Base-by-base conservation (phyloP, 2,888 invertebrate genomes). In the Xylota segnis region DNA sequence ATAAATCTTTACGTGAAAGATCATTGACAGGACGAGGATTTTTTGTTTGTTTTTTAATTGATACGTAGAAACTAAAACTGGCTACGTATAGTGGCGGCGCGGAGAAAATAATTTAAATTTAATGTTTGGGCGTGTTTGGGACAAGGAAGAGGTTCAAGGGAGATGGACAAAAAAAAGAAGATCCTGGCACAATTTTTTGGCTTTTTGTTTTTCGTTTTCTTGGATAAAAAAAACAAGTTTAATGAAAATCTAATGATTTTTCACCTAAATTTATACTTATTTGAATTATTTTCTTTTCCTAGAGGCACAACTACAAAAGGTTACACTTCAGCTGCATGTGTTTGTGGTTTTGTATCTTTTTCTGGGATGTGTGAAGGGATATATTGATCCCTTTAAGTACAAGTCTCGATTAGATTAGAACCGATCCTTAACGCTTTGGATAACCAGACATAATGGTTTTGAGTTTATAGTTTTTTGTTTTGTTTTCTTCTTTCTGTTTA, bases 291-390 rank as follows among this genome's bases (percentile, higher is more conserved):
- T 72, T 27, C 34, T 76, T 84, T 77, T 74, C 32, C 82, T 88
- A 87, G 84, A 87, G 87, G 87, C 88, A 88, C 88, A 88, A 87
- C 88, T 87, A 87, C 88, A 81, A 81, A 81, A 71, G 54, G 56
- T 71, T 76, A 81, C 75, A 79, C 63, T 66, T 70, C 16, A 75
- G 74, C 66, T 76, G 66, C 32, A 29, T 23, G 59, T 77, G 40
- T n/a, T n/a, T 27, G 23, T 34, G 45, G 70, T 70, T 72, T 59
- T 45, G 58, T 47, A 4, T 43, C 10, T 27, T 52, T 65, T 52
- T 54, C 16, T 52, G 75, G 61, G 63, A 72, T 56, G 37, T 61
- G 72, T 63, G 52, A 59, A 76, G 82, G 59, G 71, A 29, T 58
- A 47, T 43, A 9, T 70, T 65, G 34, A 70, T 84, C 83, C 79